Evolutionary conservation across 2,113 vertebrate species (phyloP).

Genomic region (Lanius collurio): DNA sequence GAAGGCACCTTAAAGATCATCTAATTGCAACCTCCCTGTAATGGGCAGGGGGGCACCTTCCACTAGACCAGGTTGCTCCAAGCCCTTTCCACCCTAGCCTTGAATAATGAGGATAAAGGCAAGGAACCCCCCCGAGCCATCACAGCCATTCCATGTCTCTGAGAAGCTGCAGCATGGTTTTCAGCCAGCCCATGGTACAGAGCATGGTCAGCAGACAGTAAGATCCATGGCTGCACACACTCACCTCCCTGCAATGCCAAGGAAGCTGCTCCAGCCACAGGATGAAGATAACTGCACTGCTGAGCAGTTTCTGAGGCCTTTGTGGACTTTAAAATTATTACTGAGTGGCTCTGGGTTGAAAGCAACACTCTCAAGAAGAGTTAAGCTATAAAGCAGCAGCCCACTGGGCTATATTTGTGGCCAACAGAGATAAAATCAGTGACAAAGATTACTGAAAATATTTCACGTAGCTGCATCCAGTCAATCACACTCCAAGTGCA

Average conservation of each 20-base stretch:
- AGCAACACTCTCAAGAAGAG: background rate
- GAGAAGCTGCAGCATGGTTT: background rate
- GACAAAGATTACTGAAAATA: background rate
- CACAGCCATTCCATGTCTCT: background rate
- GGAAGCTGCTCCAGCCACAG: background rate
- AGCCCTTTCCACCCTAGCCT: too few species aligned
- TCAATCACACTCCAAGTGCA: background rate
- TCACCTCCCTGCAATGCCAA: accelerated
- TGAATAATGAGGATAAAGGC: background rate
- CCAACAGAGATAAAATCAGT: background rate
- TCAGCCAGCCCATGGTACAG: background rate
- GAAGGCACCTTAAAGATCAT: background rate
- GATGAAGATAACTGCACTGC: background rate
- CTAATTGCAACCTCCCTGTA: background rate
- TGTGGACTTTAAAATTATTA: background rate
- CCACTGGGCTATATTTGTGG: background rate
- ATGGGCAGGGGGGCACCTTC: background rate
- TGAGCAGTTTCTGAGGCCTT: background rate
- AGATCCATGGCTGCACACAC: background rate
- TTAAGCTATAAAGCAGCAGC: background rate
- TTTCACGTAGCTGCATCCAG: background rate
- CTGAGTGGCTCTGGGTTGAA: background rate
- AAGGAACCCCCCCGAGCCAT: background rate
- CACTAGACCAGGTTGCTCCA: background rate
- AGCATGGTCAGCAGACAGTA: background rate